Evolutionary conservation across 2,113 vertebrate genomes (phyloP).

Genomic region (Clarias macrocephalus): DNA sequence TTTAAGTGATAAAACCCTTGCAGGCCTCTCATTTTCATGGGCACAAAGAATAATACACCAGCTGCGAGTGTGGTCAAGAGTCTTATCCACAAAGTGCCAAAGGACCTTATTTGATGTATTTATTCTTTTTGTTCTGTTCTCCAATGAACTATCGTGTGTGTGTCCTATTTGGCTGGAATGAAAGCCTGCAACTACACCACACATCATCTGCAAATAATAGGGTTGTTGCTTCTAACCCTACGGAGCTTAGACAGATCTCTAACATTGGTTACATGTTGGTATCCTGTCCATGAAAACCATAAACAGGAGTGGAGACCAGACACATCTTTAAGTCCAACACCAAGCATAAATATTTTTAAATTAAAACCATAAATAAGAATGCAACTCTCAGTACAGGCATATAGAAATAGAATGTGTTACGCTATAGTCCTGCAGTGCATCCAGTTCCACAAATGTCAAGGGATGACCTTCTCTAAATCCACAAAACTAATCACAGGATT

Average conservation of each 20-base stretch:
- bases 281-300: not conserved
- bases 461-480: too few relatives aligned
- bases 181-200: not conserved
- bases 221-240: not conserved
- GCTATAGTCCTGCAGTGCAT: too few relatives aligned
- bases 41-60: not conserved
- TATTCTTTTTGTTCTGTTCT: not conserved
- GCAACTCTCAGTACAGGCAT: too few relatives aligned
- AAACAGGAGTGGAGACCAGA: too few relatives aligned
- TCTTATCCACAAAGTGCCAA: not conserved
- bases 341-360: too few relatives aligned
- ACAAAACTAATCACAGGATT: not conserved
- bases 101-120: not conserved
- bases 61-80: not conserved
- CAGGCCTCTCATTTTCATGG: not conserved
- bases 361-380: too few relatives aligned
- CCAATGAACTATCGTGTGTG: not conserved
- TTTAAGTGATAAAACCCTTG: not conserved
- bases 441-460: too few relatives aligned
- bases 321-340: not conserved
- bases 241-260: not conserved
- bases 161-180: not conserved
- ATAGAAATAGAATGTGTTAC: too few relatives aligned
- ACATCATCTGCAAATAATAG: not conserved
- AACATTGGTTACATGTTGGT: not conserved